Percentiles rank a stretch among this genome's conserved stretches.
Conservation (phyloP, 1,140 invertebrate species). For the Drosophila pachea region DNA sequence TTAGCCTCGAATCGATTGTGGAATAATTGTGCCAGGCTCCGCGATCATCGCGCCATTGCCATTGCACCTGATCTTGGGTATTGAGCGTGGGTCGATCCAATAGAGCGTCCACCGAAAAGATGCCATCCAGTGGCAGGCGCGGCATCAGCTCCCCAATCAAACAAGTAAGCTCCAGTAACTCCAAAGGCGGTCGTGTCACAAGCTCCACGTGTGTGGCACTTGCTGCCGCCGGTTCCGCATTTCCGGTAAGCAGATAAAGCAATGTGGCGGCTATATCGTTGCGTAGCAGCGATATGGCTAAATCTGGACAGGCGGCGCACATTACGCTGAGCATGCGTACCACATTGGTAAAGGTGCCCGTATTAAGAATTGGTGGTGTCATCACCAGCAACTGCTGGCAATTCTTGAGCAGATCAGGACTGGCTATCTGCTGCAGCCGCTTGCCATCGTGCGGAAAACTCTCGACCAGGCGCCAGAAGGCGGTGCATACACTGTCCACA, state of each 20-base stretch:
- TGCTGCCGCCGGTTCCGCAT: slow-evolving; percentile 80
- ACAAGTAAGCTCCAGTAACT: slow-evolving; percentile 97
- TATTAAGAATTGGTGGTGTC: slow-evolving; percentile 94
- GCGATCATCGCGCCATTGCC: slow-evolving; percentile 98
- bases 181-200: slow-evolving; percentile 93
- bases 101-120: slow-evolving; percentile 94
- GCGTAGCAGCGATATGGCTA: slow-evolving; percentile 93
- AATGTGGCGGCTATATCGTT: slow-evolving; percentile 97
- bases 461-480: slow-evolving; percentile 97
- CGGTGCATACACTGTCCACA: slow-evolving; percentile 97
- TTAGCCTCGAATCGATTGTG: slow-evolving; percentile 83
- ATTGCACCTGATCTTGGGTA: slow-evolving; percentile 90
- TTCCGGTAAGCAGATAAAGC: slow-evolving; percentile 93
- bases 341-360: slow-evolving; percentile 96
- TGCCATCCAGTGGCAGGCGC: slow-evolving; percentile 93
- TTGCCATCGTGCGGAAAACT: slow-evolving; percentile 96
- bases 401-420: slow-evolving; percentile 93
- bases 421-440: slow-evolving; percentile 96
- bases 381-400: slow-evolving; percentile 95
- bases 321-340: slow-evolving; percentile 96
- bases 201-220: slow-evolving; percentile 86
- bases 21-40: slow-evolving; percentile 86
- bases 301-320: slow-evolving; percentile 95
- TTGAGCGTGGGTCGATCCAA: slow-evolving; percentile 86
- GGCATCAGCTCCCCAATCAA: slow-evolving; percentile 98